Evolutionary conservation across 2,888 invertebrate genomes (phyloP).

Genomic region (Hydraecia micacea): DNA sequence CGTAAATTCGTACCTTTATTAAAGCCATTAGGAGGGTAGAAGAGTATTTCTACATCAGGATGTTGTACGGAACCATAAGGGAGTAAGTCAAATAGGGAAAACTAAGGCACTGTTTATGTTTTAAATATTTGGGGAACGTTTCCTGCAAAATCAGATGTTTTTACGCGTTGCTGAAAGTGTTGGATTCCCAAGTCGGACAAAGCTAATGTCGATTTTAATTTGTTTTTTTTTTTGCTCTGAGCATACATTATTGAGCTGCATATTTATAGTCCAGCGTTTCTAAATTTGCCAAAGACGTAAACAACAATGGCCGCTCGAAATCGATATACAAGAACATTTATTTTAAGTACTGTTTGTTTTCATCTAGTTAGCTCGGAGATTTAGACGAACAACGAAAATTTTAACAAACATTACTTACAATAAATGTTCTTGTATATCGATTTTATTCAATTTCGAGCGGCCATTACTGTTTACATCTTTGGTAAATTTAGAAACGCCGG

Average conservation of each 20-base stretch:
- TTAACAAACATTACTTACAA: no score
- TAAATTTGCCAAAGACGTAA: no score
- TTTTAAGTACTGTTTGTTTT: no score
- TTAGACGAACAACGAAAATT: no score
- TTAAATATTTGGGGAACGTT: not conserved
- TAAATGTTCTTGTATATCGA: no score
- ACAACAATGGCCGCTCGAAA: no score
- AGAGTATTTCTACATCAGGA: conserved; percentile 80
- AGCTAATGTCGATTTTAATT: not conserved
- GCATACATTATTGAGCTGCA: not conserved
- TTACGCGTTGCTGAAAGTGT: not conserved
- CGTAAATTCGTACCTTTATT: conserved; percentile 89
- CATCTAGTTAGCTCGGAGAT: no score
- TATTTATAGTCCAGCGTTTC: no score
- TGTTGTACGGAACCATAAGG: conserved; percentile 69
- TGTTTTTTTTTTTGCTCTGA: not conserved
- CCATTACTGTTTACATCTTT: no score
- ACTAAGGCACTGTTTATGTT: not conserved
- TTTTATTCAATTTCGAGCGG: no score
- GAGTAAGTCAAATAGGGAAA: conserved; percentile 31
- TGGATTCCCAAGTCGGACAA: not conserved
- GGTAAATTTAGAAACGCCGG: no score
- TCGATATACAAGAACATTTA: no score
- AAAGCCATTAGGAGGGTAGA: conserved; percentile 87
- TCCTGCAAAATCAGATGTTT: not conserved